Base-by-base conservation (phyloP, 2,113 vertebrate species). In the Accipiter cooperii region DNA sequence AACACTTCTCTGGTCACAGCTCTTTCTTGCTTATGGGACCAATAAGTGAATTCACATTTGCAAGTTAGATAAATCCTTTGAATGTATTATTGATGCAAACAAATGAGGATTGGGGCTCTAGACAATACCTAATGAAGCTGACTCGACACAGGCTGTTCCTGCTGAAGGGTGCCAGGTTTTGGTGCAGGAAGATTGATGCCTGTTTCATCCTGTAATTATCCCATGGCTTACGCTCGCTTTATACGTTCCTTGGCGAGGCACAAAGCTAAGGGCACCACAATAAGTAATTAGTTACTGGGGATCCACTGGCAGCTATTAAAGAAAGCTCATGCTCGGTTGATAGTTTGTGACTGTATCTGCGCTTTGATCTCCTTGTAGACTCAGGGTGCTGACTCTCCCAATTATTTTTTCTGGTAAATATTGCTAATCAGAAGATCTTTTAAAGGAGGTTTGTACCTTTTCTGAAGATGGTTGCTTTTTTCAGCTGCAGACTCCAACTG, bases 1-100 rank as follows among this genome's bases (percentile, higher is more conserved):
- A 57, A 71, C 91, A 69, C 81, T 64, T n/a, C 74, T 60, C 52
- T 97, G 86, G 68, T 92, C 90, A 96, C 93, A 71, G 61, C 44
- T 76, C 97, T 91, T 96, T 97, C 98, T 97, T 92, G 92, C 97
- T 97, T 98, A 97, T 96, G 97, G 97, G 97, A 98, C 97, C 96
- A 97, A 97, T 98, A 98, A 98, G 97, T 97, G 97, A 98, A 98
- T 92, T 94, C 92, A 95, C 98, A 98, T 98, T 98, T 98, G 98
- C 98, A 98, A 99, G 98, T 98, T 98, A 98, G 98, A 98, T 98
- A 98, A 98, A 98, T 97, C 98, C 96, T 98, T 97, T 97, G 98
- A 98, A 97, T 98, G 97, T 98, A 98, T 98, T 98, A 98, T 98
- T 98, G 98, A 98, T 98, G 98, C 98, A 98, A 98, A 98, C 98